Evolutionary conservation across 2,888 invertebrate genomes (phyloP).

Genomic region (Sminthurinus aureus): DNA sequence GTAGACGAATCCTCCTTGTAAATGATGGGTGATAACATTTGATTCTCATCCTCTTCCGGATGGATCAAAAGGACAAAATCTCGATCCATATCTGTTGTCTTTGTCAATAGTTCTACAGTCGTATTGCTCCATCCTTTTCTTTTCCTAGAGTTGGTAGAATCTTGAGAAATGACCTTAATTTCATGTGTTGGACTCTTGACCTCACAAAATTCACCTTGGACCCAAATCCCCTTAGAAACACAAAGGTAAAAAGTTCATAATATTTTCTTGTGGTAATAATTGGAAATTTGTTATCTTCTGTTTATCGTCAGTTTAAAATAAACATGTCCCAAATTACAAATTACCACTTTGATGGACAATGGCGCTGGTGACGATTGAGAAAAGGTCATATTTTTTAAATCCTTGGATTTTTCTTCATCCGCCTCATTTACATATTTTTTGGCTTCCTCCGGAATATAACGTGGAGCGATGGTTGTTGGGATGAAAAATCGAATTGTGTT

Average conservation of each 20-base stretch:
- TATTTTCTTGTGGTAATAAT: too few species aligned
- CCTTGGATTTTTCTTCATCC: constrained; percentile 48
- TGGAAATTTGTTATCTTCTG: too few species aligned
- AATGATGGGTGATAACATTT: too few species aligned
- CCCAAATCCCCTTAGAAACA: too few species aligned
- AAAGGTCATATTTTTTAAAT: constrained; percentile 52
- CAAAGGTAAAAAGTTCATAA: too few species aligned
- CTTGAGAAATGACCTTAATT: constrained; percentile 44
- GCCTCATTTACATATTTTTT: constrained; percentile 7
- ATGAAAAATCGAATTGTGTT: constrained; percentile 57
- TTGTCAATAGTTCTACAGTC: constrained; percentile 39
- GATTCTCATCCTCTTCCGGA: too few species aligned
- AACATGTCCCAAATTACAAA: too few species aligned
- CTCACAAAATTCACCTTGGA: constrained; percentile 53
- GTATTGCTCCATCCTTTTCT: constrained; percentile 49
- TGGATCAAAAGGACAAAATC: constrained; percentile 64
- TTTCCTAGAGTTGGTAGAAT: constrained; percentile 39
- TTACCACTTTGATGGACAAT: constrained; percentile 27
- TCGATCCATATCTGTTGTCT: constrained; percentile 55
- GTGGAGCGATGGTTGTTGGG: constrained; percentile 60
- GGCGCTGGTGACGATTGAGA: constrained; percentile 8
- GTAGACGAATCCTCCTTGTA: too few species aligned
- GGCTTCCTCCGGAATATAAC: constrained; percentile 51
- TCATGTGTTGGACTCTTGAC: constrained; percentile 54
- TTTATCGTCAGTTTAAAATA: too few species aligned